These are phyloP conservation scores for Ochropacha duplaris DNA, from an alignment of 2,888 invertebrate species.

Conservation along the genomic window DNA sequence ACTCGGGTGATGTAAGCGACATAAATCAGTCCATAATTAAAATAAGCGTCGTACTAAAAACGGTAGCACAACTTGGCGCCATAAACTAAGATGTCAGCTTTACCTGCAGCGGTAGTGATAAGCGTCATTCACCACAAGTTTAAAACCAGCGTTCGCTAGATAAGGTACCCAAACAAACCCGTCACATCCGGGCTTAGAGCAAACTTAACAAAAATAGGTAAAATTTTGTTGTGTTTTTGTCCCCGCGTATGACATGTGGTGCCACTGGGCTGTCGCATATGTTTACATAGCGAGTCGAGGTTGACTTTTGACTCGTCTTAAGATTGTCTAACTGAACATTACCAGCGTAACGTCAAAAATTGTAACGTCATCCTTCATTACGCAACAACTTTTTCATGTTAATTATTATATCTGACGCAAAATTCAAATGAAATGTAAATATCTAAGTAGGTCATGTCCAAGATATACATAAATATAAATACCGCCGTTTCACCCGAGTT, in stretches of 20 bases:
- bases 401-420: not conserved
- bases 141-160: slow-evolving; percentile 49
- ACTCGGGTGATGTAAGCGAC: slow-evolving; percentile 12
- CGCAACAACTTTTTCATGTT: not conserved
- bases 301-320: not conserved
- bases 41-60: slow-evolving; percentile 30
- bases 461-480: no score
- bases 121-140: slow-evolving; percentile 56
- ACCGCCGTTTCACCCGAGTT: no score
- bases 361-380: not conserved
- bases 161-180: slow-evolving; percentile 61
- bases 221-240: slow-evolving; percentile 44
- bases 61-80: slow-evolving; percentile 57
- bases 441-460: no score
- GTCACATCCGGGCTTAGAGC: slow-evolving; percentile 68
- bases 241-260: slow-evolving; percentile 44
- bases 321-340: not conserved
- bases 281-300: not conserved
- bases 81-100: slow-evolving; percentile 60
- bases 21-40: slow-evolving; percentile 33
- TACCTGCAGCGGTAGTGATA: slow-evolving; percentile 58
- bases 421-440: not conserved
- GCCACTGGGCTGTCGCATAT: slow-evolving; percentile 30
- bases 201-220: slow-evolving; percentile 52
- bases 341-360: not conserved